Base-by-base conservation (phyloP, 2,888 invertebrate species). In the Brenthis daphne region DNA sequence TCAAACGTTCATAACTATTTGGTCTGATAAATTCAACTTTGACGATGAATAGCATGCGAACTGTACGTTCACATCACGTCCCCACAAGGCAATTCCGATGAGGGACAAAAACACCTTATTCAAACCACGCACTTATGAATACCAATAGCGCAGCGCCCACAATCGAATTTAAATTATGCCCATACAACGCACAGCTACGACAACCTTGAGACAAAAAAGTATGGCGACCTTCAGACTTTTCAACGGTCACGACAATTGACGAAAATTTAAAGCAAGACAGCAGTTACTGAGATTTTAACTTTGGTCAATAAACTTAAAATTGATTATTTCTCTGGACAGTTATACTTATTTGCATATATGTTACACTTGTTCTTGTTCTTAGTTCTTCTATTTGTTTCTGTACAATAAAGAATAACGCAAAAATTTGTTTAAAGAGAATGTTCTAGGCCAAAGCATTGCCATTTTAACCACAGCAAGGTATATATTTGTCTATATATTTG, bases 41-140 rank as follows among this genome's bases (percentile, higher is more conserved):
- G 55, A 29, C 47, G 51, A 48, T 48, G 37, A 61, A 63, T 61
- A 51, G 55, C 48, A 48, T 55, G 55, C 43, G 53, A 51, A 63
- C 14, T 56, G 73, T 74, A 76, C 81, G 85, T 85, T 86, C 87
- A 81, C 83, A 82, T 88, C 90, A 90, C 90, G 89, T 90, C 80
- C 80, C 64, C 81, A 79, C 85, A 83, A 87, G 84, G 87, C 84
- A 80, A 89, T 89, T 89, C 90, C 83, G 77, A 83, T 81, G 87
- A 84, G 82, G 85, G 84, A 87, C 86, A 87, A 89, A 90, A 90
- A 86, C 85, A 84, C 83, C 84, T 83, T 84, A 86, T 85, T 83
- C 85, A 82, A 81, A 79, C 80, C 72, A 80, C 81, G 78, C 83
- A 75, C 77, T 74, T 75, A 77, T 87, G 91, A 89, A 92, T 92